Evolutionary conservation across 2,797 vertebrate species (phyloP).

Genomic region (Gambusia yucatana): DNA sequence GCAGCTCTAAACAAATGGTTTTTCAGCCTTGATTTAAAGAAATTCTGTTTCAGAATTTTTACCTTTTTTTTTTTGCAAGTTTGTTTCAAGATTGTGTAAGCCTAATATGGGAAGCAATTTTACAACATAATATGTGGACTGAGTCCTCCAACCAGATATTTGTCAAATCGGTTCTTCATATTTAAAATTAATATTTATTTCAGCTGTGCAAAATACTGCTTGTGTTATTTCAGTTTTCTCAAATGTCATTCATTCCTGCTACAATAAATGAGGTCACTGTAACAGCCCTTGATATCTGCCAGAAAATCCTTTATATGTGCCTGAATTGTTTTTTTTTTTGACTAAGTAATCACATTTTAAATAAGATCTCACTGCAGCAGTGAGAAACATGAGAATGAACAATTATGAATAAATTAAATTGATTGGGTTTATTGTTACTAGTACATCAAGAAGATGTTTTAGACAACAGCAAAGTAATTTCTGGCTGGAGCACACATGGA

Average conservation of each 20-base stretch:
- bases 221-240: neutral
- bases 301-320: neutral
- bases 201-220: neutral
- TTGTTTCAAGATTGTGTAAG: conserved; percentile 7
- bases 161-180: neutral
- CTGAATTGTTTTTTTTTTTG: neutral
- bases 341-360: neutral
- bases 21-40: conserved; percentile 15
- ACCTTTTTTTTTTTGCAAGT: too few relatives aligned
- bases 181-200: neutral
- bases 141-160: neutral
- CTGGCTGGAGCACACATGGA: neutral
- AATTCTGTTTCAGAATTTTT: too few relatives aligned
- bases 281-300: neutral
- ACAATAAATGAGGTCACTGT: neutral
- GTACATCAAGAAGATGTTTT: neutral
- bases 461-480: neutral
- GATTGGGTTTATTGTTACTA: neutral
- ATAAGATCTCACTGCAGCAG: neutral
- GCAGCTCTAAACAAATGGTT: too few relatives aligned
- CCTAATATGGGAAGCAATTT: conserved; percentile 18
- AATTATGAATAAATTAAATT: too few relatives aligned
- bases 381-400: too few relatives aligned
- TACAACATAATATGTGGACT: neutral
- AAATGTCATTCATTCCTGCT: neutral